phyloP scores from a whole-genome alignment of 2,888 invertebrate genomes.

The Nasonovia ribisnigri region DNA sequence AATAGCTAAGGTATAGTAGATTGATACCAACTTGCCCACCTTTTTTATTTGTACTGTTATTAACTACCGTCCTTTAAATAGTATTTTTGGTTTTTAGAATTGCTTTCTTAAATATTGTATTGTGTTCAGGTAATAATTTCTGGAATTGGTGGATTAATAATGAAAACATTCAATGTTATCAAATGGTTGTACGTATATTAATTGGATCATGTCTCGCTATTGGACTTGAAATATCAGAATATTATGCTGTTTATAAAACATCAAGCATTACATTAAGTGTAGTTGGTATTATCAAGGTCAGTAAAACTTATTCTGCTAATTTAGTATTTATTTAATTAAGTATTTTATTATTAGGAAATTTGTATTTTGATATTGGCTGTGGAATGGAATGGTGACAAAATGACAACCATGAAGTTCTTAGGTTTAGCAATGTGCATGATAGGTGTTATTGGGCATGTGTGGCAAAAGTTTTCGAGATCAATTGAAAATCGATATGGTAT shows the following conservation, averaged over 20 bases:
- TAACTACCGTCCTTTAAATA: no score
- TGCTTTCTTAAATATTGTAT: conserved; percentile 70
- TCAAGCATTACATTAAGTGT: conserved; percentile 97
- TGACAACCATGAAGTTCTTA: conserved; percentile 84
- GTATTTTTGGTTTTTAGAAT: conserved; percentile 69
- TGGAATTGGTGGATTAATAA: conserved; percentile 70
- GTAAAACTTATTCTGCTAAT: conserved; percentile 31
- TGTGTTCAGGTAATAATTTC: conserved; percentile 70
- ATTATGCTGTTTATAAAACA: conserved; percentile 90
- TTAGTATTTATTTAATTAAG: conserved; percentile 55
- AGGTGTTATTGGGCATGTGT: conserved; percentile 88
- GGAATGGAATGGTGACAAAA: conserved; percentile 85
- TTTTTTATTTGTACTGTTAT: no score
- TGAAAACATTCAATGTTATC: conserved; percentile 15
- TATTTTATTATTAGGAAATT: conserved; percentile 81
- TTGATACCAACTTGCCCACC: no score
- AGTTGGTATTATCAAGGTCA: conserved; percentile 95
- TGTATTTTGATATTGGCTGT: conserved; percentile 91
- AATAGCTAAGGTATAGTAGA: no score
- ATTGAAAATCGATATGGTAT: conserved; percentile 58
- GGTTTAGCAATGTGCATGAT: conserved; percentile 89
- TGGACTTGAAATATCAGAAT: conserved; percentile 95
- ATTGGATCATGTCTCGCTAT: conserved; percentile 90
- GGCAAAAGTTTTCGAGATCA: conserved; percentile 43
- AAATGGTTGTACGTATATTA: conserved; percentile 71